Conservation (phyloP, 1,140 invertebrate species). For the Bombus confusus region DNA sequence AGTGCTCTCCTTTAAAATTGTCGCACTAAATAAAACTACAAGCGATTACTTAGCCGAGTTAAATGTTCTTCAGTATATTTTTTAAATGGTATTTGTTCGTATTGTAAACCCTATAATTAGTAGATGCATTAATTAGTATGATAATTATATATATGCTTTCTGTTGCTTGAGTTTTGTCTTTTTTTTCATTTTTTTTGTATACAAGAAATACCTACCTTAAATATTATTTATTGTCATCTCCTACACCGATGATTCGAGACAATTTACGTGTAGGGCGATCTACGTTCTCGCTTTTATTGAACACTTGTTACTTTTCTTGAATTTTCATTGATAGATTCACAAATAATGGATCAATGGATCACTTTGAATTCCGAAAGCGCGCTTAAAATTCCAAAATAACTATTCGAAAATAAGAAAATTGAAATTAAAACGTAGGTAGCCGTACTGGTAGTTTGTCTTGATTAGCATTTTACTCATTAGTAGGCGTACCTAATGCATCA, state of each 20-base stretch:
- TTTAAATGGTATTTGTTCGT: constrained; percentile 71
- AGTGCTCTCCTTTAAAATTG: constrained; percentile 22
- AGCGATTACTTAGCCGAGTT: constrained; percentile 69
- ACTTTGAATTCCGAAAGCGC: neutral
- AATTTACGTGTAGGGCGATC: constrained; percentile 52
- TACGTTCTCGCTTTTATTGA: constrained; percentile 38
- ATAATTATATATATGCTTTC: constrained; percentile 21
- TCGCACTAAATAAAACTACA: constrained; percentile 67
- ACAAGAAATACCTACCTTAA: constrained; percentile 57
- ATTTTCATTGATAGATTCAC: neutral
- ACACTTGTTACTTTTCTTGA: neutral
- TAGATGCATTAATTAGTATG: constrained; percentile 67
- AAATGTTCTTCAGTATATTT: constrained; percentile 67
- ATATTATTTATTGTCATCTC: constrained; percentile 69
- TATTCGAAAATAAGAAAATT: constrained; percentile 32
- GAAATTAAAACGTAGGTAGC: constrained; percentile 54
- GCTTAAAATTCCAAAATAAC: constrained; percentile 41
- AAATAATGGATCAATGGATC: neutral
- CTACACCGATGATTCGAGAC: constrained; percentile 52
- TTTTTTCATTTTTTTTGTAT: constrained; percentile 54
- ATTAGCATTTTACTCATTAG: constrained; percentile 73
- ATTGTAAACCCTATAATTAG: constrained; percentile 62
- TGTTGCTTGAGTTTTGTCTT: constrained; percentile 64
- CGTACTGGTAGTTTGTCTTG: constrained; percentile 68
- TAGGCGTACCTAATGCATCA: constrained; percentile 66